These are phyloP conservation scores for Actinopyga echinites DNA, from an alignment of 53 echinoderm and acorn worm species.

Conservation along the genomic window DNA sequence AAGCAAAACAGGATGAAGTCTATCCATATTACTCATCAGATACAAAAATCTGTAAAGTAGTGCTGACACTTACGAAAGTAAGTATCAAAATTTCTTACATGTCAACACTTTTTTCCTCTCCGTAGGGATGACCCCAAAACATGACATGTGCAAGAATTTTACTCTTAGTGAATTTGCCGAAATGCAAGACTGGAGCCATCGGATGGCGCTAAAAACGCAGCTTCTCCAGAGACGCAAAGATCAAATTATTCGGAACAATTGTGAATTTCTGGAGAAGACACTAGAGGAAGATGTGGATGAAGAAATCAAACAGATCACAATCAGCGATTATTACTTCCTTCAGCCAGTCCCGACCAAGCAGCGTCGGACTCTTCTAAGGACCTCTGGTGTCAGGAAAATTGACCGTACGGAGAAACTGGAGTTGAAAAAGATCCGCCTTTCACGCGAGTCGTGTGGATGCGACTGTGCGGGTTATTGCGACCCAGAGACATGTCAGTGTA, in stretches of 20 bases:
- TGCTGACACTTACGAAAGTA: background rate
- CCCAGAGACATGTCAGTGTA: constrained; percentile 84
- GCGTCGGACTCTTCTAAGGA: constrained; percentile 75
- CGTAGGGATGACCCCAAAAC: constrained; percentile 82
- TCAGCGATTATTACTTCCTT: constrained; percentile 93
- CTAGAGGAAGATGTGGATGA: constrained; percentile 81
- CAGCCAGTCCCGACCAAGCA: constrained; percentile 97
- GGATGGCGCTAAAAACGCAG: constrained; percentile 74
- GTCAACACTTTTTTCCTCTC: background rate
- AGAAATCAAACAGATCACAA: constrained; percentile 81
- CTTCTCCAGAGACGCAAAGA: constrained; percentile 76
- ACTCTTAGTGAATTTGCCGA: constrained; percentile 69
- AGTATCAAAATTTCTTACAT: background rate
- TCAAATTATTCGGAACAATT: constrained; percentile 69
- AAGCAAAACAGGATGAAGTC: no score
- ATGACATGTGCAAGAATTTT: constrained; percentile 74
- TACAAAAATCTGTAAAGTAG: background rate
- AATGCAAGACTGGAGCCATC: constrained; percentile 79
- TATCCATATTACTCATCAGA: no score
- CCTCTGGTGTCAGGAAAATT: constrained; percentile 88
- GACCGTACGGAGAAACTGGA: constrained; percentile 95
- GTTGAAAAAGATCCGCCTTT: constrained; percentile 86
- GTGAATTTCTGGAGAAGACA: constrained; percentile 36
- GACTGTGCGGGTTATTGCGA: constrained; percentile 83
- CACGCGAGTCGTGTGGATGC: constrained; percentile 91